These are phyloP conservation scores for Acanthosepion esculentum DNA, from an alignment of 2,888 invertebrate species.

Conservation along the genomic window DNA sequence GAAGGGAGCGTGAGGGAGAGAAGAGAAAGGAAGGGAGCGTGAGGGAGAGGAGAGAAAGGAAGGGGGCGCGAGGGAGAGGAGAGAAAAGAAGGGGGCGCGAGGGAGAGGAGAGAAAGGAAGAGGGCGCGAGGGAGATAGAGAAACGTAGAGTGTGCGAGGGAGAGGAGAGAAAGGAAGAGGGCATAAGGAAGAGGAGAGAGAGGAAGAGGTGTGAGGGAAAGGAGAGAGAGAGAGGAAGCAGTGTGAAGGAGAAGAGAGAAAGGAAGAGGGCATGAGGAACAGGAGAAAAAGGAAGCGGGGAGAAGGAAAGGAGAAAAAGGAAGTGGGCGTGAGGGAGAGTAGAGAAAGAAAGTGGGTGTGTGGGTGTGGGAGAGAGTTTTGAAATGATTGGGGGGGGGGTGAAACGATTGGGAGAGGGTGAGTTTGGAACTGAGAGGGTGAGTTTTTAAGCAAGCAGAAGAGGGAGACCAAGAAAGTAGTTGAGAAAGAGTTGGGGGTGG, in stretches of 20 bases:
- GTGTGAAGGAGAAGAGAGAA: accelerated
- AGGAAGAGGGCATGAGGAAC: background rate
- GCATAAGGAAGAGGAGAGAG: background rate
- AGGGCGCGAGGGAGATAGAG: background rate
- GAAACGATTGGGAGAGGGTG: too few relatives aligned
- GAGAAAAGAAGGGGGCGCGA: background rate
- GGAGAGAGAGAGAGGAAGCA: background rate
- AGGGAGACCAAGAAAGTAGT: background rate
- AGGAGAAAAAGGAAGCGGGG: background rate
- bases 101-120: background rate
- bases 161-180: background rate
- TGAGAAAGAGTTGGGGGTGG: too few relatives aligned
- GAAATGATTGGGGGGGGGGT: too few relatives aligned
- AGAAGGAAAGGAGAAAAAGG: too few relatives aligned
- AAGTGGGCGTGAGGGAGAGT: background rate
- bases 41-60: too few relatives aligned
- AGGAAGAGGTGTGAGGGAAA: background rate
- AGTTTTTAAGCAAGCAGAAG: too few relatives aligned
- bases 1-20: accelerated
- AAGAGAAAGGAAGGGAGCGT: background rate
- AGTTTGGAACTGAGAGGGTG: too few relatives aligned
- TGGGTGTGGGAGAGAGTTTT: too few relatives aligned
- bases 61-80: background rate
- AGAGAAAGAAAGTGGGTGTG: background rate
- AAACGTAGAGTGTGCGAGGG: too few relatives aligned